Percentiles rank a stretch among this genome's conserved stretches.
These are phyloP conservation scores for Hermatobates lingyangjiaoensis DNA, from an alignment of 1,140 invertebrate genomes.

Conservation along the genomic window DNA sequence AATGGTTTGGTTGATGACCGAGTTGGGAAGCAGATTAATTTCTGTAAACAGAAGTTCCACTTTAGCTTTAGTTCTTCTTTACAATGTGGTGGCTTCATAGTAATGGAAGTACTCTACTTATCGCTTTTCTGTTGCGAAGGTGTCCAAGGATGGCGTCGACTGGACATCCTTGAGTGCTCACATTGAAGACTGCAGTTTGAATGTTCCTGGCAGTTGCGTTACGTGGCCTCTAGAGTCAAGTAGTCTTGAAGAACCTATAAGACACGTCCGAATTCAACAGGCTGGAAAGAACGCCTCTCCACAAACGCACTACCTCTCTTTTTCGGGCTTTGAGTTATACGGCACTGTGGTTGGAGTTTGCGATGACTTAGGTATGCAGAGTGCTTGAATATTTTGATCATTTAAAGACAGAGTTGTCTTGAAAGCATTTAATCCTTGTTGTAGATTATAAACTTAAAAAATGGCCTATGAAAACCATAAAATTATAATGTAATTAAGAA, in stretches of 20 bases:
- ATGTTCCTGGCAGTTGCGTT: conserved; percentile 85
- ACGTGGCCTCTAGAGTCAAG: conserved; percentile 71
- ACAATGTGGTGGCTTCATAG: no score
- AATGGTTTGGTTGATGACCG: no score
- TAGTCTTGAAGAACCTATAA: conserved; percentile 22
- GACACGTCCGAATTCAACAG: conserved; percentile 79
- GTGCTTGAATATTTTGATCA: no score
- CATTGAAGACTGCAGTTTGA: conserved; percentile 75
- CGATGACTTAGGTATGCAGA: conserved; percentile 51
- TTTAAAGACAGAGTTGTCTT: no score
- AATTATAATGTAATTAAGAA: no score
- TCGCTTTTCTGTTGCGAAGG: conserved; percentile 25
- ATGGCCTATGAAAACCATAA: no score
- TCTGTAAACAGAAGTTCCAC: no score
- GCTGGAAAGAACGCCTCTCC: conserved; percentile 92
- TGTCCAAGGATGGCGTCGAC: conserved; percentile 72
- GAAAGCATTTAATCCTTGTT: no score
- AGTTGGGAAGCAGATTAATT: no score
- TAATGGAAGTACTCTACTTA: no score
- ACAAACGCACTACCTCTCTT: conserved; percentile 86
- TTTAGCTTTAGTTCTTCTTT: no score
- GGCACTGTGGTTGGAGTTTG: conserved; percentile 76
- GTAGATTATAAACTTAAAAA: no score
- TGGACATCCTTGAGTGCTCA: conserved; percentile 83
- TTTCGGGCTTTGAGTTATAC: conserved; percentile 84